Base-by-base conservation (phyloP, 1,140 invertebrate species). In the Ridgeia piscesae region DNA sequence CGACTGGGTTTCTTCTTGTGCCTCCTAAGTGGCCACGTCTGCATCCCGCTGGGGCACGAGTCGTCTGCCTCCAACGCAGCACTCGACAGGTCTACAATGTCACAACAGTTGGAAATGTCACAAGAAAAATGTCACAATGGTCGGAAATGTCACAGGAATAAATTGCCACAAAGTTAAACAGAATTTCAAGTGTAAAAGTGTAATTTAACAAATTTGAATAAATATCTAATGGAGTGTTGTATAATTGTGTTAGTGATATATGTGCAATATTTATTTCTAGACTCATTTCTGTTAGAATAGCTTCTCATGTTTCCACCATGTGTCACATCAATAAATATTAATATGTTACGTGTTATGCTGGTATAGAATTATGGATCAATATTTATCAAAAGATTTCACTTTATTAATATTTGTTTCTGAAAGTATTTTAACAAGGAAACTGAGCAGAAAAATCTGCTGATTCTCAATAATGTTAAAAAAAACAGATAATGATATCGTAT, bases 1-100 rank as follows among this genome's bases (percentile, higher is more conserved):
- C 93, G 35, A 42, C 93, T 93, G 92, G 93, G 91, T 92, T 94
- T 93, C 34, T 92, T 92, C 90, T 94, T 92, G 58, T 93, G 92
- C 92, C 92, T 93, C 92, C 58, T 93, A 93, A 89, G 93, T 34
- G 93, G 94, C 94, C 88, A 93, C 34, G 77, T 94, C 34, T 93
- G 94, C 93, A 95, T 96, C 91, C 93, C 93, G 35, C 89, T 89
- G 14, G 91, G 89, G 34, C 34, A 90, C 6, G 89, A 90, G 89
- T 34, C 34, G 31, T 90, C 89, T 2, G 89, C 89, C 89, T 93
- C 91, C 35, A 92, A 48, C 77, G 91, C 48, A 8, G 88, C 77
- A 35, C 91, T 88, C 35, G 91, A 91, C 91, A 91, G 91, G 42
- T 91, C 91, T 91, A 48, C 11, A 91, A 34, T 27, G 42, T 35